A percentile compares a stretch with the other conserved stretches of the same genome.
Conservation (phyloP, 2,888 invertebrate genomes). For the Spisula subtruncata region DNA sequence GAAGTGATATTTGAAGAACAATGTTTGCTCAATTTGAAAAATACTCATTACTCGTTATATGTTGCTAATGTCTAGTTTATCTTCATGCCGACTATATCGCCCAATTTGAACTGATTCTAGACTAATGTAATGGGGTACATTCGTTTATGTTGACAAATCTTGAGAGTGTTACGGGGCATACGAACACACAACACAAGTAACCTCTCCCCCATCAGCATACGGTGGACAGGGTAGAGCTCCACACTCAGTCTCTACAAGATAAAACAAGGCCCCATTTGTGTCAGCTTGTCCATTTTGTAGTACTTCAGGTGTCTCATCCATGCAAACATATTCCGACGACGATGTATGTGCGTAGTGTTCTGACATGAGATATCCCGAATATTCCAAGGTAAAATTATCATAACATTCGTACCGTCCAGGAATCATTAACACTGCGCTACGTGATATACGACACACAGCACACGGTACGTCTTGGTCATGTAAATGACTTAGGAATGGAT, state of each 20-base stretch:
- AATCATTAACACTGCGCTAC: conserved; percentile 35
- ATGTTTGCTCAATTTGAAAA: too few species aligned
- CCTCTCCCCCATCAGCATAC: background rate
- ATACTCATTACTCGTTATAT: too few species aligned
- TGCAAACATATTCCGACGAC: conserved; percentile 26
- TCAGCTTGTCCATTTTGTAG: background rate
- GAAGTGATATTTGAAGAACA: too few species aligned
- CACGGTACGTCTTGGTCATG: conserved; percentile 41
- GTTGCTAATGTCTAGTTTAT: too few species aligned
- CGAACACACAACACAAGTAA: conserved; percentile 24
- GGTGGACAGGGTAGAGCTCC: conserved; percentile 31
- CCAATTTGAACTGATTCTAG: too few species aligned
- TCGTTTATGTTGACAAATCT: too few species aligned
- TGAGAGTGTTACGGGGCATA: background rate
- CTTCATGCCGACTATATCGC: too few species aligned
- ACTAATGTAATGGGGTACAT: too few species aligned
- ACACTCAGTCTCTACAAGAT: conserved; percentile 33
- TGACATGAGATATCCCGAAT: conserved; percentile 41
- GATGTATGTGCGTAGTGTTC: background rate
- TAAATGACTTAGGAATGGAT: background rate
- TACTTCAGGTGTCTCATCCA: conserved; percentile 11
- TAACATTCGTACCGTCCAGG: conserved; percentile 39
- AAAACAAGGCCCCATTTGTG: conserved; percentile 11
- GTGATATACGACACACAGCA: conserved; percentile 42
- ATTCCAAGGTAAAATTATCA: conserved; percentile 26